These are phyloP conservation scores for Desmophyllum pertusum DNA, from an alignment of 92 coral and sea anemone species.

Conservation along the genomic window DNA sequence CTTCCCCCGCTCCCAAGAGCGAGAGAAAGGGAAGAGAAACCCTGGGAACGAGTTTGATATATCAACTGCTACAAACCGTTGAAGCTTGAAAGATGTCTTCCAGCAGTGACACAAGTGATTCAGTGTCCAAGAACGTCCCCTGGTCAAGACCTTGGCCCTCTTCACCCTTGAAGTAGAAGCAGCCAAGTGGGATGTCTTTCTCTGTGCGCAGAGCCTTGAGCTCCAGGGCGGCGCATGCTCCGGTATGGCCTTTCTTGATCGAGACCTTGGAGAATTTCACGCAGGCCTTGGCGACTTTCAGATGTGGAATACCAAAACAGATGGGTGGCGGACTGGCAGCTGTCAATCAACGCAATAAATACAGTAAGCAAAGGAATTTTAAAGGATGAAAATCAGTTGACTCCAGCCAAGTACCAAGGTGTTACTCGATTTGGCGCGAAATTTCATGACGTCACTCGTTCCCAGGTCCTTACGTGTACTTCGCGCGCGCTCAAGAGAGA, in stretches of 20 bases:
- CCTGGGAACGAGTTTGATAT: neutral
- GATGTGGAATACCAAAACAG: conserved; percentile 61
- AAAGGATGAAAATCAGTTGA: too few relatives aligned
- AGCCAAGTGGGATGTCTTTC: conserved; percentile 44
- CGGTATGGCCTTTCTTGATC: conserved; percentile 39
- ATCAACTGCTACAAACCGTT: neutral
- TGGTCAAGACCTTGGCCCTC: neutral
- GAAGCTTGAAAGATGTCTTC: neutral
- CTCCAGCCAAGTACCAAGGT: too few relatives aligned
- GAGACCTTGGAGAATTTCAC: conserved; percentile 54
- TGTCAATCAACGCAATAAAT: conserved; percentile 36
- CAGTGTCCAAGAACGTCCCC: conserved; percentile 27
- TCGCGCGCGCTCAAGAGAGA: too few relatives aligned
- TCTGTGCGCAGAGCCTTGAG: neutral
- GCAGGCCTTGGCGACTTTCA: conserved; percentile 39
- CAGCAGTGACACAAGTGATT: neutral
- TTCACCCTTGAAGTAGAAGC: conserved; percentile 44
- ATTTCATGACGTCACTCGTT: too few relatives aligned
- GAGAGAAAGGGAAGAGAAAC: neutral
- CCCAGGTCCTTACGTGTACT: too few relatives aligned
- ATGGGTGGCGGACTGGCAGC: conserved; percentile 66
- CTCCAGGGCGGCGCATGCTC: conserved; percentile 41
- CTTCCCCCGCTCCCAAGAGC: neutral
- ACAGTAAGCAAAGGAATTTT: neutral
- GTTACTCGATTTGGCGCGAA: too few relatives aligned